These are phyloP conservation scores for Marronus borbonicus DNA, from an alignment of 2,888 invertebrate species.

Conservation along the genomic window DNA sequence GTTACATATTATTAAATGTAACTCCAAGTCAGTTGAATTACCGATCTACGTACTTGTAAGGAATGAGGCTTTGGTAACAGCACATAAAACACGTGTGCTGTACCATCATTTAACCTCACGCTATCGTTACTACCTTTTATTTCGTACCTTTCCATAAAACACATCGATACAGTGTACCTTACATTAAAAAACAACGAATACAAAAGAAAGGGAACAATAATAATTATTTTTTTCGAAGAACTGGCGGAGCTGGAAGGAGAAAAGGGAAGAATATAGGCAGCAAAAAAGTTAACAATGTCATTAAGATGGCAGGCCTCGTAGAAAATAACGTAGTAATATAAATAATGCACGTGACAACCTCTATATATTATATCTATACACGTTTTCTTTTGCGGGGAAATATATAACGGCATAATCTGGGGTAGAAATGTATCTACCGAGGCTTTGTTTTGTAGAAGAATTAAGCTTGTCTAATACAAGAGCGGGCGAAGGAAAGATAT, in stretches of 20 bases:
- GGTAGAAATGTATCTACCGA: slow-evolving; percentile 67
- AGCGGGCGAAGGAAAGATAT: slow-evolving; percentile 57
- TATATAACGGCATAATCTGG: slow-evolving; percentile 68
- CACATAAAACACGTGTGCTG: neutral
- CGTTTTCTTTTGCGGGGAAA: slow-evolving; percentile 64
- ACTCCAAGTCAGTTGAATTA: too few relatives aligned
- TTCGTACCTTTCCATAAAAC: slow-evolving; percentile 13
- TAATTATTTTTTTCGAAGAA: slow-evolving; percentile 24
- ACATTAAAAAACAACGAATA: slow-evolving; percentile 25
- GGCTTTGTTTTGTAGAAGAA: slow-evolving; percentile 69
- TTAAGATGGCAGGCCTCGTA: slow-evolving; percentile 66
- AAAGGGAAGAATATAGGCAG: slow-evolving; percentile 41
- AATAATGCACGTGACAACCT: slow-evolving; percentile 68
- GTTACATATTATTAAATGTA: too few relatives aligned
- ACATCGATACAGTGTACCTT: neutral
- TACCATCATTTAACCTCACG: neutral
- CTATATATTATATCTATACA: slow-evolving; percentile 68
- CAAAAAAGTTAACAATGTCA: slow-evolving; percentile 66
- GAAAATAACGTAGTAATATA: slow-evolving; percentile 65
- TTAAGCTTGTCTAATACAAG: slow-evolving; percentile 68
- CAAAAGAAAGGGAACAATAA: slow-evolving; percentile 13
- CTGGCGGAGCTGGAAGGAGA: neutral
- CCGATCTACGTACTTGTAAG: too few relatives aligned
- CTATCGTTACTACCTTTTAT: slow-evolving; percentile 5
- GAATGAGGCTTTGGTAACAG: too few relatives aligned